Evolutionary conservation across 2,797 vertebrate species (phyloP).

Genomic region (Nyctalus aviator): DNA sequence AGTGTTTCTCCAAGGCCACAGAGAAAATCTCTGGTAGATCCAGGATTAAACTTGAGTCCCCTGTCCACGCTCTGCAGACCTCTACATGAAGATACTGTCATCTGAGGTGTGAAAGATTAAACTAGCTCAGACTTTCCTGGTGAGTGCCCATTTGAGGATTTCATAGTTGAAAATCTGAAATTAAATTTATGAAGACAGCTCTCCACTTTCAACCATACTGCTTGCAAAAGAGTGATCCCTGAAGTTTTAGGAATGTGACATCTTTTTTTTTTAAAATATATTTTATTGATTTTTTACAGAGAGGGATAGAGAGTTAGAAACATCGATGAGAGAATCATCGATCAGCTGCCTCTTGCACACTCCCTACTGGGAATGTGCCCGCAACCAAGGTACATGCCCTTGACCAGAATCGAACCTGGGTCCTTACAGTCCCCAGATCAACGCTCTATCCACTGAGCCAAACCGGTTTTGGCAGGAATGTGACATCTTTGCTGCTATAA

Average conservation of each 20-base stretch:
- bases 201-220: neutral
- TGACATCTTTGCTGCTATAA: neutral
- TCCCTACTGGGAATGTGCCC: no score
- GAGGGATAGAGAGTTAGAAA: no score
- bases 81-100: neutral
- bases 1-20: neutral
- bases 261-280: neutral
- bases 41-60: neutral
- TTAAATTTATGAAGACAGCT: neutral
- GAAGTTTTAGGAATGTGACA: neutral
- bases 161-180: slow-evolving; percentile 7
- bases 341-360: no score
- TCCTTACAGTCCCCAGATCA: no score
- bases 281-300: no score
- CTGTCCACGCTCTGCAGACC: neutral
- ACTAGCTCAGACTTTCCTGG: neutral
- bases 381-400: no score
- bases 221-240: neutral
- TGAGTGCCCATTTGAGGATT: neutral
- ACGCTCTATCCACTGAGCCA: no score
- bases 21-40: neutral
- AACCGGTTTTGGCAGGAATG: neutral
- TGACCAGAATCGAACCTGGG: no score
- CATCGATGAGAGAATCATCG: no score
- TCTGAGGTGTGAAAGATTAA: neutral